These are phyloP conservation scores for Diaperis boleti DNA, from an alignment of 2,888 invertebrate species.

Conservation along the genomic window DNA sequence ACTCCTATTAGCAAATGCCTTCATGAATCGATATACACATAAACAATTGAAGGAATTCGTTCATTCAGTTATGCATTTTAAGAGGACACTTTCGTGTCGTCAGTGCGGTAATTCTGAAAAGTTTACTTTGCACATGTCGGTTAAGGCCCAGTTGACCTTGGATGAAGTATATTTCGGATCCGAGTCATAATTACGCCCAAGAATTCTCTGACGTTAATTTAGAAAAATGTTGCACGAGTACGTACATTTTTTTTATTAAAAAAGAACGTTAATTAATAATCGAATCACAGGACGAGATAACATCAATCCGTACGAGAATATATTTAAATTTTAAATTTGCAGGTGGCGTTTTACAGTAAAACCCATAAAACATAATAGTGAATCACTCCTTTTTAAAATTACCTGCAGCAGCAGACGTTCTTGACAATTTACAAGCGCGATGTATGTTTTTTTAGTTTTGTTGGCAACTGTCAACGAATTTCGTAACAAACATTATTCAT, in stretches of 20 bases:
- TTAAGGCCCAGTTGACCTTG: not conserved
- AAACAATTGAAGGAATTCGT: conserved; percentile 12
- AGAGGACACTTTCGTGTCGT: not conserved
- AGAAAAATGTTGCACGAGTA: not conserved
- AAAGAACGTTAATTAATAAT: conserved; percentile 20
- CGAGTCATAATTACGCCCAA: no score
- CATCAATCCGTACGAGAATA: conserved; percentile 31
- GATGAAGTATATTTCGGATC: not conserved
- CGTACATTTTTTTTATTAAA: not conserved
- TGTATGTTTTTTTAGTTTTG: conserved; percentile 3
- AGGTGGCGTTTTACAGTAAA: conserved; percentile 39
- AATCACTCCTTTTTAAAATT: conserved; percentile 39
- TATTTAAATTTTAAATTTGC: conserved; percentile 39
- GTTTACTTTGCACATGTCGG: not conserved
- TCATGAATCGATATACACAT: conserved; percentile 4
- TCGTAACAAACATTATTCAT: no score
- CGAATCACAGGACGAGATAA: conserved; percentile 36
- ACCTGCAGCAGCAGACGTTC: conserved; percentile 5
- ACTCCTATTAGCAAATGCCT: conserved; percentile 3
- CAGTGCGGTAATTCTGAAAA: conserved; percentile 19
- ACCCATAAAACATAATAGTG: conserved; percentile 41
- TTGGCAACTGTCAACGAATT: not conserved
- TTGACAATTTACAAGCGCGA: conserved; percentile 11
- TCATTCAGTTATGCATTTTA: conserved; percentile 3
- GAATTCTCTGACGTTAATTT: no score